Percentiles rank a stretch among this genome's conserved stretches.
phyloP scores from a whole-genome alignment of 2,113 vertebrate genomes.

The Cynocephalus volans region DNA sequence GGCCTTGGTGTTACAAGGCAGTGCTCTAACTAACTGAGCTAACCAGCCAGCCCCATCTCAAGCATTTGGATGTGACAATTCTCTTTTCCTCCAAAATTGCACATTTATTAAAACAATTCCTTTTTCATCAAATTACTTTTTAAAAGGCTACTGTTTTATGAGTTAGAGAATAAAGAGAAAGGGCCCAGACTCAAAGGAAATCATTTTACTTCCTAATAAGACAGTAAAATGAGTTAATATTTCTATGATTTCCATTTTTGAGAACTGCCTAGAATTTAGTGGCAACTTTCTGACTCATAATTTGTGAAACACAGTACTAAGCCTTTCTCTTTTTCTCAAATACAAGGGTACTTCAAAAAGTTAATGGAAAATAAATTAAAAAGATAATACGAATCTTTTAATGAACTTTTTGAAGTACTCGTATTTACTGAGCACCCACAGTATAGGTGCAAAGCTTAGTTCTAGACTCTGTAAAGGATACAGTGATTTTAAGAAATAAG shows the following conservation, averaged over 20 bases:
- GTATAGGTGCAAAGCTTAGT: background rate
- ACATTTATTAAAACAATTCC: background rate
- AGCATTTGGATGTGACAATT: conserved; percentile 17
- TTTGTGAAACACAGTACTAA: background rate
- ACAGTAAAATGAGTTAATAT: conserved; percentile 28
- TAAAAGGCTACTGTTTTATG: background rate
- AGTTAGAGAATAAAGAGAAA: conserved; percentile 56
- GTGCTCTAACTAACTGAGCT: too few relatives aligned
- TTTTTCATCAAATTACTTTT: conserved; percentile 44
- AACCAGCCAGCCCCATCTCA: background rate
- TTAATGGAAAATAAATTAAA: too few relatives aligned
- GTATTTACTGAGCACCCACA: background rate
- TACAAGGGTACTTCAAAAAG: background rate
- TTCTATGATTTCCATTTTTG: conserved; percentile 49
- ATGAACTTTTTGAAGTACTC: too few relatives aligned
- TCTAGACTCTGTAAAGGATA: background rate
- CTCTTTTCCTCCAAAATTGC: background rate
- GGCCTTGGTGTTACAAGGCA: too few relatives aligned
- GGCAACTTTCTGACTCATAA: conserved; percentile 13
- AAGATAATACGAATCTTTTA: too few relatives aligned
- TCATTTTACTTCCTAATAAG: conserved; percentile 48
- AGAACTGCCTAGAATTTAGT: conserved; percentile 34
- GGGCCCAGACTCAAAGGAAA: background rate
- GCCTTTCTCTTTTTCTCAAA: conserved; percentile 1
- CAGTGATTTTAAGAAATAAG: background rate